Percentiles rank a stretch among this genome's conserved stretches.
Conservation (phyloP, 2,797 vertebrate genomes). For the Danionella dracula region DNA sequence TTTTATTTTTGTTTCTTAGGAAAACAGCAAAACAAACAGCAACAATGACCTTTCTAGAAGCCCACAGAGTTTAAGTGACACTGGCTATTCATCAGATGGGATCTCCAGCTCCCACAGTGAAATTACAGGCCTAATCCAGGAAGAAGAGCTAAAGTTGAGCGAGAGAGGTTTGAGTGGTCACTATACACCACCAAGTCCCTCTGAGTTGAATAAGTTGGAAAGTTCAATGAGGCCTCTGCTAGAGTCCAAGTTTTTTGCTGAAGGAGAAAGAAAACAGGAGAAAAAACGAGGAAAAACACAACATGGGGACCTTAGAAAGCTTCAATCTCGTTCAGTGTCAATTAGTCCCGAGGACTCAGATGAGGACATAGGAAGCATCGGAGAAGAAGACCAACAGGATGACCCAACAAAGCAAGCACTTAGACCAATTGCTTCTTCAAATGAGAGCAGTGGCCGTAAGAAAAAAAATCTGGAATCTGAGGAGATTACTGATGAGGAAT, state of each 20-base stretch:
- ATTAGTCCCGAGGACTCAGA: constrained; percentile 92
- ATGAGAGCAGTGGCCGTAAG: constrained; percentile 73
- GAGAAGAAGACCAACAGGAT: constrained; percentile 93
- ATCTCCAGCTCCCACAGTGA: constrained; percentile 98
- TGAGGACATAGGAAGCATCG: constrained; percentile 89
- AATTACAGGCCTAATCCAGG: constrained; percentile 92
- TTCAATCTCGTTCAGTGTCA: constrained; percentile 86
- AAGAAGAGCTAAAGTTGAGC: constrained; percentile 91
- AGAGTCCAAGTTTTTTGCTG: constrained; percentile 73
- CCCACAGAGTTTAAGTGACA: constrained; percentile 96
- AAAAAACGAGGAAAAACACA: constrained; percentile 60
- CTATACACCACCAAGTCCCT: constrained; percentile 84
- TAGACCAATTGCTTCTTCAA: constrained; percentile 76
- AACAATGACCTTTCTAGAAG: constrained; percentile 90
- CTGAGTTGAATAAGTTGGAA: constrained; percentile 89
- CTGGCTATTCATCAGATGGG: constrained; percentile 94
- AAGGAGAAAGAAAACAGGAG: constrained; percentile 69
- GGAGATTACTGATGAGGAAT: constrained; percentile 88
- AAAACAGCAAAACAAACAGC: constrained; percentile 86
- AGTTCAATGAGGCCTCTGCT: constrained; percentile 85
- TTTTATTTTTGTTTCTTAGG: constrained; percentile 51
- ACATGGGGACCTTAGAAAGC: constrained; percentile 66
- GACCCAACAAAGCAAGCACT: constrained; percentile 77
- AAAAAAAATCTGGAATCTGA: constrained; percentile 69
- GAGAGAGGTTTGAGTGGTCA: constrained; percentile 77